phyloP scores from a whole-genome alignment of 1,140 invertebrate genomes.

The Thaumetopoea pityocampa region DNA sequence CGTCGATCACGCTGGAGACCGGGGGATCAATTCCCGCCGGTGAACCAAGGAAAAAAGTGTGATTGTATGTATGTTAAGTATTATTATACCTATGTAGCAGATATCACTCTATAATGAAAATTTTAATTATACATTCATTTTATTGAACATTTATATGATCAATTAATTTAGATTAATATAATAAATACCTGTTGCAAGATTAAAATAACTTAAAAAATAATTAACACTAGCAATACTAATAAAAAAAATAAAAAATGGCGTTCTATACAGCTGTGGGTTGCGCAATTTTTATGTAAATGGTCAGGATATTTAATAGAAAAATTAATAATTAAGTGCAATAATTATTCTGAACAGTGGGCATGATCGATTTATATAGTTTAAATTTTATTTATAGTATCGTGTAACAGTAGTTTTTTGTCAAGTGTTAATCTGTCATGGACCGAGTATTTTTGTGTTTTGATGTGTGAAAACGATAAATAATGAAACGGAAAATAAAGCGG shows the following conservation, averaged over 20 bases:
- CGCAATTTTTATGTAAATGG: conserved; percentile 74
- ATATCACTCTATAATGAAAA: too few relatives aligned
- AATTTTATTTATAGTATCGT: conserved; percentile 42
- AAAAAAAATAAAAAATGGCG: conserved; percentile 72
- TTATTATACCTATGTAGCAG: too few relatives aligned
- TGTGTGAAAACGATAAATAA: conserved; percentile 71
- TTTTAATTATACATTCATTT: too few relatives aligned
- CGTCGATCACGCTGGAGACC: too few relatives aligned
- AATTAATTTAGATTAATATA: not conserved
- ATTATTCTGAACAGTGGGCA: conserved; percentile 40
- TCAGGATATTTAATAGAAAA: conserved; percentile 53
- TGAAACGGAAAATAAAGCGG: conserved; percentile 69
- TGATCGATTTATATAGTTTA: conserved; percentile 44
- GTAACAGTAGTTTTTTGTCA: conserved; percentile 36
- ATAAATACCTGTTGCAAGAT: not conserved
- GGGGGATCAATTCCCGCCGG: too few relatives aligned
- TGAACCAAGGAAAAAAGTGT: too few relatives aligned
- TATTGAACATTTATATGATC: too few relatives aligned
- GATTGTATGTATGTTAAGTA: too few relatives aligned
- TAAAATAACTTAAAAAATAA: not conserved
- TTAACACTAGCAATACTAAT: conserved; percentile 35
- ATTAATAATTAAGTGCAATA: conserved; percentile 51
- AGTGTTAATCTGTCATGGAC: conserved; percentile 63
- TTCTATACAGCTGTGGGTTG: conserved; percentile 72
- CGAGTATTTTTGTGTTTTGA: conserved; percentile 73